Base-by-base conservation (phyloP, 2,113 vertebrate genomes). In the Chamaetylas fuelleborni region DNA sequence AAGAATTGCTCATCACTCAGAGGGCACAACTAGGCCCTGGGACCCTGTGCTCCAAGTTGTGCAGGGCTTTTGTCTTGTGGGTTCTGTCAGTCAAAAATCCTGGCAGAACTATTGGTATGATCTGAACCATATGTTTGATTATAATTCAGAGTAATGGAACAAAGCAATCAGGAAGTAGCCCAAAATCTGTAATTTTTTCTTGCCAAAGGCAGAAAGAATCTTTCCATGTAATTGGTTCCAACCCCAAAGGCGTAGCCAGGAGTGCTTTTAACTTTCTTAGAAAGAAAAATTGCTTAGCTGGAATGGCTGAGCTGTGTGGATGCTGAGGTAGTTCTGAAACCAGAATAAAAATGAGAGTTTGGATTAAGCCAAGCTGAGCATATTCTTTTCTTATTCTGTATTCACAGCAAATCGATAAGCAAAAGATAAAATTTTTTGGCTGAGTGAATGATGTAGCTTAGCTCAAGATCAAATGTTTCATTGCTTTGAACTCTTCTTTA, bases 121-220 rank as follows among this genome's bases (percentile, higher is more conserved):
- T 47, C 26, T 80, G 67, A 77, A 83, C 40, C 23, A 76, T 29
- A 26, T 61, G 54, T 58, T 64, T 93, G 86, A 78, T 74, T 83
- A 28, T 86, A 92, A 90, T 87, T 89, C 34, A n/a, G 61, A 81
- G 12, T 22, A 25, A 87, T 65, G 70, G n/a, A 76, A 90, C 45
- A 69, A n/a, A 89, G 26, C 29, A 74, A 47, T 48, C 8, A 4
- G 81, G 34, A 93, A 90, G 51, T 76, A 51, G 67, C 47, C 71
- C 58, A 47, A 79, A 91, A 65, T 82, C 74, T 80, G 61, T 47
- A 28, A 72, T 67, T 51, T 87, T 34, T 76, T 64, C 45, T 77
- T 95, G 90, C 73, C 84, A 89, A 94, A 87, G 81, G 65, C 77
- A 85, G 81, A 56, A 87, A 72, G 25, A 90, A n/a, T 45, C 66